Base-by-base conservation (phyloP, 2,113 vertebrate species). In the Leucopsar rothschildi region DNA sequence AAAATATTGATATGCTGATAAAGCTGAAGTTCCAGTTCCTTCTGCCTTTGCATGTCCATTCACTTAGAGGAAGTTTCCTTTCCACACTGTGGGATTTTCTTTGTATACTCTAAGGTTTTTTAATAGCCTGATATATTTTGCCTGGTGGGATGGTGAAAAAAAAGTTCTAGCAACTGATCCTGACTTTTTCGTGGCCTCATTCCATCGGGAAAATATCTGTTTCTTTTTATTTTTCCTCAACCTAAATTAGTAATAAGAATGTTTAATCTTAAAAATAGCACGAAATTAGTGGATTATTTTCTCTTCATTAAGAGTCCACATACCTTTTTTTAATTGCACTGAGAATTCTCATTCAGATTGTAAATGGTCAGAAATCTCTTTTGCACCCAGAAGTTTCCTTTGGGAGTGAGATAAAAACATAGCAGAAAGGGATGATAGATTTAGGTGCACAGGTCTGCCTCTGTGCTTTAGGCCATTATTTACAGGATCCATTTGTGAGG, bases 1-100 rank as follows among this genome's bases (percentile, higher is more conserved):
- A 96, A 98, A 98, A 98, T 98, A 98, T 97, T 98, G 97, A 97
- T 97, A 97, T 75, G 94, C 82, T 96, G 96, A 97, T 97, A 97
- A 97, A 97, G 95, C 87, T 76, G 79, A 97, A 98, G 93, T 96
- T 97, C 92, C 75, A 11, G 82, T 75, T 96, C 82, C 91, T 70
- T 60, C 63, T 93, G 84, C 84, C 88, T 96, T 92, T 97, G 83
- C 75, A 85, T 72, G 88, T 81, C 60, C 95, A 70, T 87, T 82
- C 69, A 81, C 95, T 95, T 56, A 92, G 53, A 95, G 63, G 82
- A 95, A 93, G 88, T 61, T 80, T 95, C 61, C 64, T 96, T 79
- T 53, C 16, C 79, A 53, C 29, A 57, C 29, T 53, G 22, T 16
- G 27, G 42, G n/a, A 52, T 11, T 63, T 5, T 55, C 64, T 61